Conservation (phyloP, 2,113 vertebrate genomes). For the Fulmarus glacialis region DNA sequence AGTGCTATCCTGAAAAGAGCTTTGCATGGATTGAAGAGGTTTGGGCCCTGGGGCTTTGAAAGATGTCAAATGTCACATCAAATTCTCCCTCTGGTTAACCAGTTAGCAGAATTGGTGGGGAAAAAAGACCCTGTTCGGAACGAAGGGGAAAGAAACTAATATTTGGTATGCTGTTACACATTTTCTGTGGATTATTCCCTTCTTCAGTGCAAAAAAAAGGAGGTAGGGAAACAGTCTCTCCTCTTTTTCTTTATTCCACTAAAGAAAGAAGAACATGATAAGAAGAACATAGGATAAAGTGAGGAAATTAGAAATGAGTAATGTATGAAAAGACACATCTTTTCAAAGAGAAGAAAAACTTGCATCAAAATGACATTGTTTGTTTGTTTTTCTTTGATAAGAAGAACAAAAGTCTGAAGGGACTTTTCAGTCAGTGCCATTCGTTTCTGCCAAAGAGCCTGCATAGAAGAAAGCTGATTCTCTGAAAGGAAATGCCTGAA, state of each 20-base stretch:
- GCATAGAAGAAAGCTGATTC: background rate
- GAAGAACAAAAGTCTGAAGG: background rate
- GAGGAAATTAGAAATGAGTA: background rate
- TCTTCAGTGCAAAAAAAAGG: background rate
- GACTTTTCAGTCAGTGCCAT: background rate
- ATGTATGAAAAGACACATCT: rapidly evolving
- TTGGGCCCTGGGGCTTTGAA: background rate
- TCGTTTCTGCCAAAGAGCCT: background rate
- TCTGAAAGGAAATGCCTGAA: background rate
- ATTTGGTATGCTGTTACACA: background rate
- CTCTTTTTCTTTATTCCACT: background rate
- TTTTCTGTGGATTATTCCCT: background rate
- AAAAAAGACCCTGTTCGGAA: background rate
- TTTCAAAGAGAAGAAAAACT: background rate
- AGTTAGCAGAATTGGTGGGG: background rate
- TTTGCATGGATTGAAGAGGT: background rate
- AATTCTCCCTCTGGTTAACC: background rate
- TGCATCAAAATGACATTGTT: background rate
- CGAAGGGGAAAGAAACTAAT: background rate
- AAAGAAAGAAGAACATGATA: background rate
- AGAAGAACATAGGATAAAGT: background rate
- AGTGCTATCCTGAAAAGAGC: background rate
- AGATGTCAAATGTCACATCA: background rate
- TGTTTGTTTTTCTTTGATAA: background rate
- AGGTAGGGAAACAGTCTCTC: background rate